Base-by-base conservation (phyloP, 2,797 vertebrate genomes). In the Zenarchopterus dispar region DNA sequence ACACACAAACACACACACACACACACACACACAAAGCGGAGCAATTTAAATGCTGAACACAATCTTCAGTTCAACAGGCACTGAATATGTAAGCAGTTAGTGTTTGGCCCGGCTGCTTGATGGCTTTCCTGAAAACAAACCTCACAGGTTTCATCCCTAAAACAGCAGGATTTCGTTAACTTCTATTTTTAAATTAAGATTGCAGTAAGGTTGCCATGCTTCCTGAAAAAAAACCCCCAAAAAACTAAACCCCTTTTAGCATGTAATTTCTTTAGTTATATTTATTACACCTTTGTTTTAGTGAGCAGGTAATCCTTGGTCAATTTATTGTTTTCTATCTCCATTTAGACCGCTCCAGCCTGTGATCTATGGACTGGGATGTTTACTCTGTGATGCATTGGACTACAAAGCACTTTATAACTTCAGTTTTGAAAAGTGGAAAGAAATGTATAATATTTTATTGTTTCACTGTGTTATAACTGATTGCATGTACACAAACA, bases 41-140 rank as follows among this genome's bases (percentile, higher is more conserved):
- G 65, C 74, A 56, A 84, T 87, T 78, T 68, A 67, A 84, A 83
- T 77, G 67, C 77, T 62, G 73, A 55, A 69, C 73, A 69, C 82
- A 84, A 69, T 74, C 49, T 52, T 48, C 48, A 72, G 56, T 59
- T 69, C 48, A 70, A 58, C 70, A 73, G 66, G 67, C 71, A 51
- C 6, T 63, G 64, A 71, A 72, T 56, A 68, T 64, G 56, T 23
- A 31, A 36, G 33, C 57, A 70, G 70, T 54, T 45, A 47, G 41
- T 56, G 66, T 78, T 79, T 72, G 68, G 48, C 56, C 56, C 59
- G 28, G 70, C 18, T 63, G 74, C 45, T 42, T 70, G 66, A 74
- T 67, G 44, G 65, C 49, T 61, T 51, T 77, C 11, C 22, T 62
- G 42, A 19, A 55, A 73, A 45, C 56, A 23, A 72, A 47, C 41